Evolutionary conservation across 2,888 invertebrate species (phyloP).

Genomic region (Drosophila fulvimacula): DNA sequence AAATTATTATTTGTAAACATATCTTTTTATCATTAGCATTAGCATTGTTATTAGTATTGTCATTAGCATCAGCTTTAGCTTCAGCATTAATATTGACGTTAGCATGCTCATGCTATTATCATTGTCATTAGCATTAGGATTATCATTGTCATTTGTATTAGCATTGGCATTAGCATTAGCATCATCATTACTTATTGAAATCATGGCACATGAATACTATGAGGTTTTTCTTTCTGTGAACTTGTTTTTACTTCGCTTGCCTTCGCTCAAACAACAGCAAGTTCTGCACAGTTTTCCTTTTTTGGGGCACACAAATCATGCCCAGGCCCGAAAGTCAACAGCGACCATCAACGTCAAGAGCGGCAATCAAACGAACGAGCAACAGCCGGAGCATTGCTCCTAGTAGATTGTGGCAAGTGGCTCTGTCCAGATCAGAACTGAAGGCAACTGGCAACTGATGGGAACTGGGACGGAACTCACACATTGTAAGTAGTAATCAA

Average conservation of each 20-base stretch:
- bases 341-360: conserved; percentile 68
- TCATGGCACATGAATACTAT: not conserved
- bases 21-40: not conserved
- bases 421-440: conserved; percentile 2
- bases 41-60: not conserved
- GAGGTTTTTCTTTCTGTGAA: conserved; percentile 22
- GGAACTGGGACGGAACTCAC: conserved; percentile 30
- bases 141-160: not conserved
- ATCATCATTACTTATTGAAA: no score
- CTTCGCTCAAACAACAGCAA: conserved; percentile 32
- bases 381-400: conserved; percentile 8
- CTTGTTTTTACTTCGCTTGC: conserved; percentile 27
- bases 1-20: not conserved
- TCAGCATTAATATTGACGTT: not conserved
- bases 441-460: conserved; percentile 1
- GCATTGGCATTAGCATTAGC: not conserved
- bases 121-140: not conserved
- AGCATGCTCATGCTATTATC: no score
- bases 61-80: not conserved
- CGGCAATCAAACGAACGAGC: conserved; percentile 61
- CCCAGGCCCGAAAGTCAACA: conserved; percentile 40
- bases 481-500: conserved; percentile 72
- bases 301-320: conserved; percentile 62
- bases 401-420: conserved; percentile 17
- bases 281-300: conserved; percentile 42